Conservation (phyloP, 2,888 invertebrate genomes). For the Drosophila ezoana region DNA sequence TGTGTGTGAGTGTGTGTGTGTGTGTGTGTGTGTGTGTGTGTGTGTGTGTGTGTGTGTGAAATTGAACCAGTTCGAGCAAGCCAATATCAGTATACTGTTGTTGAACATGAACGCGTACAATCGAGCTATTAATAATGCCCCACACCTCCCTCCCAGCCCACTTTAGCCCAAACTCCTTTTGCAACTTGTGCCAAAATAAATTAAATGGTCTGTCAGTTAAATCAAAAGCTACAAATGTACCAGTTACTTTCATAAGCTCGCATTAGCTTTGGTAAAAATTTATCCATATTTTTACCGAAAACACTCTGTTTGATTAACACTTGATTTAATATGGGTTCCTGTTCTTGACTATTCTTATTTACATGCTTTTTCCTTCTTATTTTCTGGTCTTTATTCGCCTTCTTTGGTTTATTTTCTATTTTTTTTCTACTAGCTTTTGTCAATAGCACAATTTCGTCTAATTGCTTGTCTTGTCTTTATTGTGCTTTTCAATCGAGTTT, state of each 20-base stretch:
- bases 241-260: too few relatives aligned
- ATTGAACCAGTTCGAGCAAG: conserved; percentile 38
- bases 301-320: conserved; percentile 8
- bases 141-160: conserved; percentile 9
- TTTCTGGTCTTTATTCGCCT: not conserved
- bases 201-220: conserved; percentile 28
- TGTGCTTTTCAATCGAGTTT: not conserved
- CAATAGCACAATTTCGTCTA: conserved; percentile 12
- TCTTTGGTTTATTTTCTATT: not conserved
- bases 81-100: conserved; percentile 41
- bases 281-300: not conserved
- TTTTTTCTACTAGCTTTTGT: not conserved
- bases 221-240: conserved; percentile 11
- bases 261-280: not conserved
- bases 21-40: conserved; percentile 8
- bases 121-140: conserved; percentile 53
- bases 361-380: not conserved
- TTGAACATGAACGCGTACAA: conserved; percentile 42
- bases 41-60: conserved; percentile 8
- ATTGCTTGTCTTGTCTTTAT: conserved; percentile 9
- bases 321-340: conserved; percentile 7
- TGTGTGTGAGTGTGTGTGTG: not conserved
- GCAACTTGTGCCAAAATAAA: not conserved
- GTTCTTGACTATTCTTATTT: not conserved
- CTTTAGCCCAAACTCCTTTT: conserved; percentile 1